Base-by-base conservation (phyloP, 2,888 invertebrate species). In the Dugesia japonica region DNA sequence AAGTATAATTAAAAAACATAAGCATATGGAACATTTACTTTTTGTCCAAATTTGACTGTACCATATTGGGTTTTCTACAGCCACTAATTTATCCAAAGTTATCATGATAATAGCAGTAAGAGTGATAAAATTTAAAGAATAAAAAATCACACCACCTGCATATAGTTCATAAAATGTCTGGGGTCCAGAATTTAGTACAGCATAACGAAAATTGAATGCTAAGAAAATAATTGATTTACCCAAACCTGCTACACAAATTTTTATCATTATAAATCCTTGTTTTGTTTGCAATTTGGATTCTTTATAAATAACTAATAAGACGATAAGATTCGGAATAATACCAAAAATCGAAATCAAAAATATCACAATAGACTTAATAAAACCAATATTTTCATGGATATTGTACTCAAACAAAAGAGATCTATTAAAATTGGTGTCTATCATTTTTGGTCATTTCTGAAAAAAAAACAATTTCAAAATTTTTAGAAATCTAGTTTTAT, bases 101-200 rank as follows among this genome's bases (percentile, higher is more conserved):
- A 56, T 9, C 1, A n/a, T 9, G n/a, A 56, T 23, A 4, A 56
- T 23, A 9, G 56, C 4, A 56, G 20, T 56, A 56, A 56, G 56
- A 23, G 56, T 56, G n/a, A 56, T 56, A 56, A 56, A 56, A 56
- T 56, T 56, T 23, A 56, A 56, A 56, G 56, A 56, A 23, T 56
- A 56, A 56, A 56, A 56, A 1, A 56, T 56, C 56, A 56, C 56
- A 23, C 56, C 56, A 7, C 56, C 56, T 7, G n/a, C n/a, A 56
- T 56, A n/a, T 23, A 56, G 17, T 23, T 56, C 56, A 56, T 13
- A 56, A 56, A 56, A 56, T 56, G 56, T 56, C 56, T n/a, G 56
- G 17, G 56, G 56, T 9, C 56, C n/a, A 1, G 56, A 56, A n/a
- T 23, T 56, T n/a, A 20, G n/a, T n/a, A 56, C 23, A 20, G 23